Percentiles rank a stretch among this genome's conserved stretches.
Conservation (phyloP, 2,888 invertebrate species). For the Polia nebulosa region DNA sequence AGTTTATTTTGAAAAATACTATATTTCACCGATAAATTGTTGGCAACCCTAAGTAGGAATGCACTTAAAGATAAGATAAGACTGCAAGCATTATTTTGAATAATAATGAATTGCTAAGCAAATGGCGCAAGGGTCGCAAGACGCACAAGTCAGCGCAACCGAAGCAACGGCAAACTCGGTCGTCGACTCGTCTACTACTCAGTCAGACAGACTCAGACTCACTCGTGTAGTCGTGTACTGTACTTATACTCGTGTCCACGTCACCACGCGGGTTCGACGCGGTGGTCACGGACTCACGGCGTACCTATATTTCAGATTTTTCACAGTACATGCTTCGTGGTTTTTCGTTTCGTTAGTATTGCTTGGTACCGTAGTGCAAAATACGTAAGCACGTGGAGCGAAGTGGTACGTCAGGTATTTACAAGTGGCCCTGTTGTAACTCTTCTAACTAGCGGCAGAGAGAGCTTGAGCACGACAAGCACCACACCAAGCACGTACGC, state of each 20-base stretch:
- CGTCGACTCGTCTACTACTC: no score
- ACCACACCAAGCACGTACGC: slow-evolving; percentile 28
- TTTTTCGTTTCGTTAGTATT: slow-evolving; percentile 19
- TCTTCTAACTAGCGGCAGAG: slow-evolving; percentile 22
- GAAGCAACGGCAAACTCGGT: slow-evolving; percentile 34
- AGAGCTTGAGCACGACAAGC: no score
- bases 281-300: background rate
- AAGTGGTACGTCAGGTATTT: background rate
- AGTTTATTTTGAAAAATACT: no score
- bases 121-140: slow-evolving; percentile 33
- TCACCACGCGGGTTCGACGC: slow-evolving; percentile 24
- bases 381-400: slow-evolving; percentile 35
- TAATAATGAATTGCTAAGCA: slow-evolving; percentile 65
- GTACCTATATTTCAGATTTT: slow-evolving; percentile 3
- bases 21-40: no score
- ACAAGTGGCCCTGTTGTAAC: slow-evolving; percentile 1
- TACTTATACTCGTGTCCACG: slow-evolving; percentile 25
- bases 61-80: no score
- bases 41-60: no score
- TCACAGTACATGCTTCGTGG: background rate
- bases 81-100: slow-evolving; percentile 49
- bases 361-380: slow-evolving; percentile 23
- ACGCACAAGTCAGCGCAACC: slow-evolving; percentile 31
- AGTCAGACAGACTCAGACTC: no score
- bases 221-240: no score